Percentiles rank a stretch among this genome's conserved stretches.
Evolutionary conservation across 2,797 vertebrate species (phyloP).

Genomic region (Glossophaga mutica): DNA sequence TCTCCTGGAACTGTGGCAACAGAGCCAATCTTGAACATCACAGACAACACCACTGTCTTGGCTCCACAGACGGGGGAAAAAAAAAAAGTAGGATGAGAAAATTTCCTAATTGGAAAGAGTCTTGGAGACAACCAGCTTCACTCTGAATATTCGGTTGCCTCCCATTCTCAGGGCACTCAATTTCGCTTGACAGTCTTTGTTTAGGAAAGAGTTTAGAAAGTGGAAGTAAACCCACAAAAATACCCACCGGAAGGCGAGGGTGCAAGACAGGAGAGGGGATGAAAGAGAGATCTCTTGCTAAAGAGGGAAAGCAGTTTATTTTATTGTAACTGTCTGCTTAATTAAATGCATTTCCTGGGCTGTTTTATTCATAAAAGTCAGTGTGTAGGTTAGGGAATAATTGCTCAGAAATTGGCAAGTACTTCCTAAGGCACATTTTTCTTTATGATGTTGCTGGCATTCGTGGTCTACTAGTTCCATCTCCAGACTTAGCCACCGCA

Average conservation of each 20-base stretch:
- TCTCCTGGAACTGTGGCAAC: not conserved
- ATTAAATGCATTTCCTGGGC: conserved; percentile 46
- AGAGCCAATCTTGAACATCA: not conserved
- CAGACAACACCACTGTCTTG: not conserved
- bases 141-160: not conserved
- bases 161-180: not conserved
- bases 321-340: conserved; percentile 10
- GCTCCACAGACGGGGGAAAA: not conserved
- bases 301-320: not conserved
- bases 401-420: conserved; percentile 47
- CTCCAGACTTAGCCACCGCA: not conserved
- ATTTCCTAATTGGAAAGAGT: not conserved
- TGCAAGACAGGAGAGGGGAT: not conserved
- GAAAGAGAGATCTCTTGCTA: not conserved
- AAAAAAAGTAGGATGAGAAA: not conserved
- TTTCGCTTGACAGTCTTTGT: not conserved
- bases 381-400: conserved; percentile 39
- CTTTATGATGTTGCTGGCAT: conserved; percentile 40
- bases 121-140: not conserved
- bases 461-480: conserved; percentile 42
- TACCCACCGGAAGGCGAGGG: not conserved
- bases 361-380: conserved; percentile 61
- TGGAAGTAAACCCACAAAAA: not conserved
- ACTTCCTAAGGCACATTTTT: conserved; percentile 53
- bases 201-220: not conserved